Base-by-base conservation (phyloP, 2,888 invertebrate genomes). In the Synanthedon myopaeformis region DNA sequence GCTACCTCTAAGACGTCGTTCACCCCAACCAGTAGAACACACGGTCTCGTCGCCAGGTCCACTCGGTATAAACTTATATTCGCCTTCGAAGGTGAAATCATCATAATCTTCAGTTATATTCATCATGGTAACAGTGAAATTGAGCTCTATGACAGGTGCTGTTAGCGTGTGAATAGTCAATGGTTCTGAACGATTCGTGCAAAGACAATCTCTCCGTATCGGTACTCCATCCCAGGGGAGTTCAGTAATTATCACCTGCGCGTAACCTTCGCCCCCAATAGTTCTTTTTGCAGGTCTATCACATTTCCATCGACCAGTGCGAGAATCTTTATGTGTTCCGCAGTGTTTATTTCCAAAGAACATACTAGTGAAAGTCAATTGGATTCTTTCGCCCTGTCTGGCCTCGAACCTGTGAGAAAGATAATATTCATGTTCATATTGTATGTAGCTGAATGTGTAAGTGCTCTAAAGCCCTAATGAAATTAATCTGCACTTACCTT, bases 41-140 rank as follows among this genome's bases (percentile, higher is more conserved):
- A 88, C 81, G 50, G 89, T 88, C 59, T 88, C 89, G 55, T 90
- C 90, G 3, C 89, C 87, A 8, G 88, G 89, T 2, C 82, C 86
- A 50, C 84, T 85, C 0, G 91, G 86, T 51, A 92, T 79, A 72
- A 92, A 92, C 69, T 92, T 91, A 64, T 91, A 92, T 70, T 90
- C 91, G 0, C 92, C 93, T 66, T 94, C 94, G 79, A 95, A 94
- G 70, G 91, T 91, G 76, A 94, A 94, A 70, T 93, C 92, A 55
- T 92, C 89, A 68, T 94, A 93, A 81, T 95, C 93, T 77, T 95
- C 93, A 6, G 93, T 92, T 55, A 94, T 92, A 79, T 92, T 92
- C 95, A 96, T 94, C 73, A 92, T 89, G 12, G 91, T 91, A 6
- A 94, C 90, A 17, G 91, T 90, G 70, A 94, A 94, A 67, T 91